Base-by-base conservation (phyloP, 2,797 vertebrate species). In the Todus mexicanus region DNA sequence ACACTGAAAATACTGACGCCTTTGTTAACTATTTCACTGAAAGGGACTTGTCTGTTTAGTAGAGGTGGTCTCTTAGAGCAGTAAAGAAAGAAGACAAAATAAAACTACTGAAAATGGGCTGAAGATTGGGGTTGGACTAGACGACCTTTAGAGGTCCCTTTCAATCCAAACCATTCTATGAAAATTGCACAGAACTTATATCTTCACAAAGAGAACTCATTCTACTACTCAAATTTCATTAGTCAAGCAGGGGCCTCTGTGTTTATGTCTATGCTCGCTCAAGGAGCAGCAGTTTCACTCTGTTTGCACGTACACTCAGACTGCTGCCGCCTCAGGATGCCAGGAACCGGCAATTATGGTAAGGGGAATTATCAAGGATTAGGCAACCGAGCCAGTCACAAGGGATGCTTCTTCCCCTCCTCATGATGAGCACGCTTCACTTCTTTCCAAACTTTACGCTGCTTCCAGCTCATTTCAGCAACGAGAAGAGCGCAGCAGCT, bases 241-340 rank as follows among this genome's bases (percentile, higher is more conserved):
- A 14, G 29, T 3, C 22, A 13, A 11, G 45, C 9, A 8, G 10
- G 22, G 48, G 47, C 23, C 47, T 25, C 2, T 4, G 22, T 1
- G 2, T 0, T 3, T 31, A 18, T 12, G 51, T n/a, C 1, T 7
- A 10, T 2, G 27, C 65, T 47, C 11, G 0, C 40, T 3, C 4
- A 19, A 10, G 0, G 2, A 20, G 20, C 2, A 11, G 48, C 29
- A 3, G 11, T 9, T 11, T 23, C 25, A 2, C 37, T 2, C 5
- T 3, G 1, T 9, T 11, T 5, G 26, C 33, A 3, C 10, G 2
- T 6, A 2, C 7, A 6, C 50, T 11, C 56, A 3, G 25, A 2
- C 10, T 1, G 23, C 1, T 5, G 35, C 72, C 4, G 26, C 7
- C 14, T 2, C 8, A 4, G 0, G 12, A 4, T 12, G 31, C 38